Percentiles rank a stretch among this genome's conserved stretches.
Evolutionary conservation across 2,113 vertebrate genomes (phyloP).

Genomic region (Syrmaticus mikado): DNA sequence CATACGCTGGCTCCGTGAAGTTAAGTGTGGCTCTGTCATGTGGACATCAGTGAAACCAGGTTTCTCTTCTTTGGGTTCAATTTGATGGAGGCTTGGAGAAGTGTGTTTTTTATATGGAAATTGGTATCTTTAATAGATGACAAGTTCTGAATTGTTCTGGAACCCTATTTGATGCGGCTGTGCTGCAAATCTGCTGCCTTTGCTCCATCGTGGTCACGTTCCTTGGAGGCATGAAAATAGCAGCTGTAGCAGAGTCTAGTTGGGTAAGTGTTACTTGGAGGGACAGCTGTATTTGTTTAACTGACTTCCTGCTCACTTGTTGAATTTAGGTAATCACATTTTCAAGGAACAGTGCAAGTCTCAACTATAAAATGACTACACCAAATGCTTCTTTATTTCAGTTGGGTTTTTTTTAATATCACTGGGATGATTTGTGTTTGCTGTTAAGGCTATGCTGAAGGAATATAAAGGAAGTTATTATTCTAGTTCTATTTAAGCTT

Average conservation of each 20-base stretch:
- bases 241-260: neutral
- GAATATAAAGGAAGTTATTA: conserved; percentile 55
- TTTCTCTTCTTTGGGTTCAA: neutral
- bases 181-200: neutral
- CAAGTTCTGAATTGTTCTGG: neutral
- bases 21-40: neutral
- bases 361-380: neutral
- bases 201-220: neutral
- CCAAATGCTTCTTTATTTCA: neutral
- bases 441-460: neutral
- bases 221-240: neutral
- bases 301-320: conserved; percentile 14
- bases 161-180: neutral
- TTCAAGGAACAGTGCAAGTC: neutral
- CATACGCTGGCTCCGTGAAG: too few relatives aligned
- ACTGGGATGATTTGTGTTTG: conserved; percentile 43
- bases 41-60: neutral
- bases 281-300: neutral
- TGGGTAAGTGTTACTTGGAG: neutral
- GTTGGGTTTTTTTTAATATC: conserved; percentile 51
- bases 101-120: neutral
- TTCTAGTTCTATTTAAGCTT: conserved; percentile 48
- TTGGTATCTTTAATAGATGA: neutral
- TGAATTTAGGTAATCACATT: neutral
- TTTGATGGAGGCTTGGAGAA: neutral